A percentile compares a stretch with the other conserved stretches of the same genome.
Conservation (phyloP, 1,140 invertebrate species). For the Drosophila murphyi region DNA sequence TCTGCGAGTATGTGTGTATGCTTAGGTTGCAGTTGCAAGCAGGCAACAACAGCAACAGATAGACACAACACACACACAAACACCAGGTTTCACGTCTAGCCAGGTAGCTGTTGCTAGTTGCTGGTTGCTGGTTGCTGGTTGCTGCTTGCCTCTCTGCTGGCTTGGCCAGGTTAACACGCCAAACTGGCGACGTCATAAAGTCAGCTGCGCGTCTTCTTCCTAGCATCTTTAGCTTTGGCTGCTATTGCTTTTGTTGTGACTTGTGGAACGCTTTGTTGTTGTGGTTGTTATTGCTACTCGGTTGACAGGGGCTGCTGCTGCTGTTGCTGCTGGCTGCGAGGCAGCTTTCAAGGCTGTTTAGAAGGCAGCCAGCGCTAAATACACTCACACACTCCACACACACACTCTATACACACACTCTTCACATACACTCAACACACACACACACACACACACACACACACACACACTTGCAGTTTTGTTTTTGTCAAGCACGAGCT, state of each 20-base stretch:
- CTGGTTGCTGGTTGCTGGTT: slow-evolving; percentile 25
- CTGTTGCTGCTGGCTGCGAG: slow-evolving; percentile 16
- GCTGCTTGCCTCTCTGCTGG: slow-evolving; percentile 35
- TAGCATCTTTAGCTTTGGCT: slow-evolving; percentile 33
- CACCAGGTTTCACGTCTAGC: slow-evolving; percentile 70
- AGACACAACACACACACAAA: slow-evolving; percentile 44
- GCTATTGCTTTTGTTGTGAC: slow-evolving; percentile 70
- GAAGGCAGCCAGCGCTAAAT: slow-evolving; percentile 55
- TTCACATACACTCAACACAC: slow-evolving; percentile 23
- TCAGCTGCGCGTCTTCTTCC: slow-evolving; percentile 69
- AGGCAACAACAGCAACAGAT: slow-evolving; percentile 46
- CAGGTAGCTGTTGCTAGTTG: slow-evolving; percentile 56
- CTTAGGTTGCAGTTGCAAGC: slow-evolving; percentile 63
- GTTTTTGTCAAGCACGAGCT: slow-evolving; percentile 58
- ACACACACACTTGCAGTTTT: slow-evolving; percentile 29
- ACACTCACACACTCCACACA: slow-evolving; percentile 28
- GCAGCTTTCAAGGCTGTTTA: slow-evolving; percentile 81
- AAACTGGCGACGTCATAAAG: slow-evolving; percentile 80
- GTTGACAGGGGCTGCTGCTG: slow-evolving; percentile 60
- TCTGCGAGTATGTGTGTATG: slow-evolving; percentile 35
- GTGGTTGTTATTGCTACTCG: slow-evolving; percentile 44
- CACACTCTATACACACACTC: slow-evolving; percentile 12
- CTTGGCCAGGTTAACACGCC: slow-evolving; percentile 79
- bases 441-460: slow-evolving; percentile 36
- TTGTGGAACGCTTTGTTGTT: slow-evolving; percentile 67